Conservation (phyloP, 1,140 invertebrate genomes). For the Colletes gigas region DNA sequence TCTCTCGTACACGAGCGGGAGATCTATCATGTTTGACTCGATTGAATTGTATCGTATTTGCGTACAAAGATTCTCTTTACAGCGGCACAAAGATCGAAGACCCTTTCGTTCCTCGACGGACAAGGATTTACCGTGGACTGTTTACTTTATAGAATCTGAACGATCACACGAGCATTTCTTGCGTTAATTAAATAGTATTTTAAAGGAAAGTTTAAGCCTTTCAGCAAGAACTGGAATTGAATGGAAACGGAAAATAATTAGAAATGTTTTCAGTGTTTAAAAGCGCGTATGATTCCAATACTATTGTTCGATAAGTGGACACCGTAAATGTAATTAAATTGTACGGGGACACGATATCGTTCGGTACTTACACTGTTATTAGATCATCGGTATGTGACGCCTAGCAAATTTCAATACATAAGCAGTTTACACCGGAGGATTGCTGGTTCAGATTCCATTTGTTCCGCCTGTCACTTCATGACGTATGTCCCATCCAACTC, state of each 20-base stretch:
- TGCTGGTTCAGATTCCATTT: conserved; percentile 82
- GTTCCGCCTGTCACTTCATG: conserved; percentile 80
- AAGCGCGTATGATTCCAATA: too few species aligned
- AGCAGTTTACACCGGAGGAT: conserved; percentile 79
- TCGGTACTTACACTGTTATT: conserved; percentile 72
- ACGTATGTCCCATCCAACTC: conserved; percentile 77
- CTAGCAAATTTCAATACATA: conserved; percentile 72
- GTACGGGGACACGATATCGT: background rate
- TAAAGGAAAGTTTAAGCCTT: too few species aligned
- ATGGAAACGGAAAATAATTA: too few species aligned
- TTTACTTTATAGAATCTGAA: too few species aligned
- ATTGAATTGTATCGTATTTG: background rate
- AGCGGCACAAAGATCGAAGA: background rate
- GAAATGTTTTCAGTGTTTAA: too few species aligned
- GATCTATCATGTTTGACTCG: background rate
- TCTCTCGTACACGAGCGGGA: too few species aligned
- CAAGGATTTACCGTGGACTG: too few species aligned
- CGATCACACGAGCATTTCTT: too few species aligned
- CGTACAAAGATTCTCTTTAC: background rate
- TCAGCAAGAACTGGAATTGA: too few species aligned
- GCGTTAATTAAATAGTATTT: too few species aligned
- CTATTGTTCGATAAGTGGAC: too few species aligned
- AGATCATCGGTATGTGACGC: conserved; percentile 73
- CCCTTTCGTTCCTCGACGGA: background rate
- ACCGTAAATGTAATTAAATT: too few species aligned